These are phyloP conservation scores for Cantharis lateralis DNA, from an alignment of 2,888 invertebrate species.

Conservation along the genomic window DNA sequence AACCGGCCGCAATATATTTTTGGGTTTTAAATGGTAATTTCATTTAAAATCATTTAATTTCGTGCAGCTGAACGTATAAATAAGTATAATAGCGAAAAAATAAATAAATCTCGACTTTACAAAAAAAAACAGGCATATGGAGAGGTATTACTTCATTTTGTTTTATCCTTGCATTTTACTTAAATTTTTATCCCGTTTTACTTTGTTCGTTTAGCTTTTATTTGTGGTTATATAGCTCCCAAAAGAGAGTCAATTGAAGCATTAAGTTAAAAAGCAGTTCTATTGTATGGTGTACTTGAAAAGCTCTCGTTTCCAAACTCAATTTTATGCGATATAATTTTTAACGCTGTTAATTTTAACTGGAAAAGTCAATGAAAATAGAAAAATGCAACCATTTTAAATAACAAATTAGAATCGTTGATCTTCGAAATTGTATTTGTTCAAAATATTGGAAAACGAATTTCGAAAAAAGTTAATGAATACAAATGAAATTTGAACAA, in stretches of 20 bases:
- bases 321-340: background rate
- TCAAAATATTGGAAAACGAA: background rate
- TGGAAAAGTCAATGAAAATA: background rate
- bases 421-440: background rate
- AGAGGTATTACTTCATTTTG: background rate
- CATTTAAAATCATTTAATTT: background rate
- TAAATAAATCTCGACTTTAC: background rate
- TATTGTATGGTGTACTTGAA: background rate
- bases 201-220: constrained; percentile 2
- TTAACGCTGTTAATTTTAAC: background rate
- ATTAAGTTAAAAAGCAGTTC: constrained; percentile 3
- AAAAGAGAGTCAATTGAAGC: constrained; percentile 4
- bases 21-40: too few relatives aligned
- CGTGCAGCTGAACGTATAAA: background rate
- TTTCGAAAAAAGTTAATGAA: background rate
- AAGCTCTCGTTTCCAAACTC: background rate
- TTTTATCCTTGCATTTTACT: background rate
- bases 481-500: background rate
- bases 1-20: too few relatives aligned
- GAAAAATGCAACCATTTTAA: background rate
- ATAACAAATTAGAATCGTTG: background rate
- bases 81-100: background rate
- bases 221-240: constrained; percentile 4
- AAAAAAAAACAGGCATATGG: background rate
- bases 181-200: constrained; percentile 1